A percentile compares a stretch with the other conserved stretches of the same genome.
phyloP scores from a whole-genome alignment of 2,888 invertebrate species.

The Oconnorella tubifera region DNA sequence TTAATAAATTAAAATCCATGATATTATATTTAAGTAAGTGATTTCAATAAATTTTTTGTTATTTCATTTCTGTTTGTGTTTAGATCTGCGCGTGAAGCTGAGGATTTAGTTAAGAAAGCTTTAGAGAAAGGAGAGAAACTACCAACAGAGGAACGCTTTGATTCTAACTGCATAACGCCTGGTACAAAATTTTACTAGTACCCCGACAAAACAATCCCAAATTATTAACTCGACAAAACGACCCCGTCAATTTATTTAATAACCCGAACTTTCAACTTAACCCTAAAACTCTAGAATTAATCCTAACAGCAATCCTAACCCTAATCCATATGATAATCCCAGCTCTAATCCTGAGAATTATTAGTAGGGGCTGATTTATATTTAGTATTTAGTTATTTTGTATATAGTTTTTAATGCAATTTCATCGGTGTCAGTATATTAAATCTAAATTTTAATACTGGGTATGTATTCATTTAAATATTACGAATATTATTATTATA shows the following conservation, averaged over 20 bases:
- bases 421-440: neutral
- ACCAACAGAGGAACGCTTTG: constrained; percentile 79
- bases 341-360: too few relatives aligned
- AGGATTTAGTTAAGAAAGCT: constrained; percentile 72
- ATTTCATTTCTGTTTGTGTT: too few relatives aligned
- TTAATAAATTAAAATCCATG: neutral
- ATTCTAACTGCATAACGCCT: constrained; percentile 97
- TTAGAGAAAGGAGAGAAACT: constrained; percentile 72
- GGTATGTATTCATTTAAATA: too few relatives aligned
- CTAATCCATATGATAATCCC: too few relatives aligned
- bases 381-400: neutral
- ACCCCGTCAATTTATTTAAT: too few relatives aligned
- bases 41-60: too few relatives aligned
- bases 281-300: neutral
- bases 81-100: constrained; percentile 83
- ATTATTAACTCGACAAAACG: too few relatives aligned
- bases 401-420: neutral
- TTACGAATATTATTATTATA: constrained; percentile 28
- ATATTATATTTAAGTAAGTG: too few relatives aligned
- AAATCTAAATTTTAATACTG: neutral
- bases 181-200: too few relatives aligned
- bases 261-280: too few relatives aligned
- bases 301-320: neutral
- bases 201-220: too few relatives aligned
- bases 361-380: too few relatives aligned